Evolutionary conservation across 2,797 vertebrate species (phyloP).

Genomic region (Sebastes jordani): DNA sequence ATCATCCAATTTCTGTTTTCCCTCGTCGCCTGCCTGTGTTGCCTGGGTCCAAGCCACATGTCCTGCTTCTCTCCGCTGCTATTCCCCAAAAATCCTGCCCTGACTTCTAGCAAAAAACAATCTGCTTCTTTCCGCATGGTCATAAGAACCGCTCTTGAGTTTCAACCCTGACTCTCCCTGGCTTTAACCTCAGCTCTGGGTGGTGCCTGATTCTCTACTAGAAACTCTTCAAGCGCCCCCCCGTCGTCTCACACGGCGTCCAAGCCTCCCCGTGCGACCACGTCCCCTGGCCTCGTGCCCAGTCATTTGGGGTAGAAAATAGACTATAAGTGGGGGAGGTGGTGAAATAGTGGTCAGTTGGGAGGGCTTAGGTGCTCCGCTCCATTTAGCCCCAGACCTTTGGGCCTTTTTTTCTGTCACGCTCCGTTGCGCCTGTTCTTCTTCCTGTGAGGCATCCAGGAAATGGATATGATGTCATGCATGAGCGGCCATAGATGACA

Average conservation of each 20-base stretch:
- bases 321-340: not conserved
- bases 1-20: slow-evolving; percentile 35
- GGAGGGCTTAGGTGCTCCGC: slow-evolving; percentile 46
- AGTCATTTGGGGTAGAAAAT: not conserved
- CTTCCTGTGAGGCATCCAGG: slow-evolving; percentile 53
- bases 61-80: not conserved
- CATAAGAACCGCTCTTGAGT: slow-evolving; percentile 19
- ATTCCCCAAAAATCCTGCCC: slow-evolving; percentile 28
- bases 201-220: not conserved
- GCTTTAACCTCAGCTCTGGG: slow-evolving; percentile 8
- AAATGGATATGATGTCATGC: slow-evolving; percentile 72
- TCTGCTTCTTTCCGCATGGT: slow-evolving; percentile 40
- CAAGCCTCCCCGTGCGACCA: not conserved
- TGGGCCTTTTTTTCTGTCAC: slow-evolving; percentile 38
- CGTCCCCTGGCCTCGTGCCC: not conserved
- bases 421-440: slow-evolving; percentile 51
- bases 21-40: not conserved
- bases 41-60: slow-evolving; percentile 12
- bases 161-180: slow-evolving; percentile 9
- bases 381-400: slow-evolving; percentile 60
- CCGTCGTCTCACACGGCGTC: slow-evolving; percentile 7
- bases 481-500: slow-evolving; percentile 60
- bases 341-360: slow-evolving; percentile 38
- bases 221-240: not conserved
- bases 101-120: slow-evolving; percentile 23